These are phyloP conservation scores for Philypnodon macrostomus DNA, from an alignment of 2,797 vertebrate species.

Conservation along the genomic window DNA sequence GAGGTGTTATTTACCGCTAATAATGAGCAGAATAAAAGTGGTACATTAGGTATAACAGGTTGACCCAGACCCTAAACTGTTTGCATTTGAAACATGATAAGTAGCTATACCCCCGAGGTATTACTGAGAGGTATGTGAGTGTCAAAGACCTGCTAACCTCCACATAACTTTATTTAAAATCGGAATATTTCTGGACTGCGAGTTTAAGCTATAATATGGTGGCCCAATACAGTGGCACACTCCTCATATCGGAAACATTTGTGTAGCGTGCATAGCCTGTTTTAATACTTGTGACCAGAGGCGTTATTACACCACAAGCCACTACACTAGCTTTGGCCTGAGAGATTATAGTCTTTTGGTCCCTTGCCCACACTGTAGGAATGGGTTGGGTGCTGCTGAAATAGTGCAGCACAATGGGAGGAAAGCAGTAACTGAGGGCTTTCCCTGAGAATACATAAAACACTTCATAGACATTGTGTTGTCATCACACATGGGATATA, in stretches of 20 bases:
- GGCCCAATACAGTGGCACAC: not conserved
- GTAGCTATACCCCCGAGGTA: conserved; percentile 8
- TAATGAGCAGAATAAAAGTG: conserved; percentile 12
- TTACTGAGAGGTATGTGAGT: not conserved
- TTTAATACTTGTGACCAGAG: conserved; percentile 15
- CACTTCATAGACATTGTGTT: conserved; percentile 44
- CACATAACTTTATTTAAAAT: conserved; percentile 1
- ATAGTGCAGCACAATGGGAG: conserved; percentile 57
- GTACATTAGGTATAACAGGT: conserved; percentile 37
- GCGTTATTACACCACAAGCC: conserved; percentile 1
- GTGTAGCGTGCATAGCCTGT: not conserved
- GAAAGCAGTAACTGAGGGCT: conserved; percentile 53
- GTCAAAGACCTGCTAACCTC: not conserved
- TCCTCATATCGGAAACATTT: not conserved
- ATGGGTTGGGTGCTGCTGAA: conserved; percentile 35
- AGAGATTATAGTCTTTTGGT: conserved; percentile 34
- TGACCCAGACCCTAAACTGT: conserved; percentile 32
- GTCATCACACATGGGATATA: conserved; percentile 33
- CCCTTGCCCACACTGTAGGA: conserved; percentile 49
- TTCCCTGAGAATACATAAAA: conserved; percentile 48
- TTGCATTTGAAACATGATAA: conserved; percentile 32
- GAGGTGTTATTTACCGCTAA: conserved; percentile 15
- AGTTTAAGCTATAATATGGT: not conserved
- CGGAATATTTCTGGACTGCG: not conserved
- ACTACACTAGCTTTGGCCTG: conserved; percentile 22